Conservation (phyloP, 2,888 invertebrate genomes). For the Drosophila koepferae region DNA sequence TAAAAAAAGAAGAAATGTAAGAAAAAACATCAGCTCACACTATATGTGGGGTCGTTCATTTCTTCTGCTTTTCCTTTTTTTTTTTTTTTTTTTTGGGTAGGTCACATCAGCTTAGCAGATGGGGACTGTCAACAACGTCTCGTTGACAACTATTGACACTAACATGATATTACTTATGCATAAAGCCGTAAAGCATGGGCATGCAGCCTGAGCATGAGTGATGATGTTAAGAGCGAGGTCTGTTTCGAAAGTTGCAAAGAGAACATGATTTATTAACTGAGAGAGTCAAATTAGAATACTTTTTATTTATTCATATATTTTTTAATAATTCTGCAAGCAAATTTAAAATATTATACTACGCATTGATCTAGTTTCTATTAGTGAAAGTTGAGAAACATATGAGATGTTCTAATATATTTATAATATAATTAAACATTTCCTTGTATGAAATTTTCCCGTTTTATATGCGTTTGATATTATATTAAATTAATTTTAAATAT, state of each 20-base stretch:
- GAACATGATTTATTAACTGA: not conserved
- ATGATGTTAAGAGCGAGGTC: conserved; percentile 32
- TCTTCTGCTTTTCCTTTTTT: not conserved
- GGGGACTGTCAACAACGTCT: conserved; percentile 67
- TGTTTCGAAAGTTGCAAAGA: not conserved
- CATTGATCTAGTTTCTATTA: no score
- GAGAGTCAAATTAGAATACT: not conserved
- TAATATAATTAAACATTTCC: not conserved
- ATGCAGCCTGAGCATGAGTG: conserved; percentile 35
- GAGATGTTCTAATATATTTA: not conserved
- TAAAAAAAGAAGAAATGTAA: conserved; percentile 38
- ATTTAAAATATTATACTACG: no score
- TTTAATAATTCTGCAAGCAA: no score
- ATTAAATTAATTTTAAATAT: not conserved
- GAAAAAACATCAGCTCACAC: conserved; percentile 1
- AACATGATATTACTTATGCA: conserved; percentile 77
- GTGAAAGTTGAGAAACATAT: not conserved
- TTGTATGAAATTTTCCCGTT: no score
- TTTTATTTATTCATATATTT: no score
- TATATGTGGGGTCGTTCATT: conserved; percentile 24
- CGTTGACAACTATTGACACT: conserved; percentile 78
- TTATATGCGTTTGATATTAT: not conserved
- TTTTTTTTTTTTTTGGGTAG: not conserved
- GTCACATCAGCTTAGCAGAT: conserved; percentile 36
- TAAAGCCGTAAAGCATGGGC: conserved; percentile 60